Conservation (phyloP, 2,888 invertebrate genomes). For the Apodemia hepburni region DNA sequence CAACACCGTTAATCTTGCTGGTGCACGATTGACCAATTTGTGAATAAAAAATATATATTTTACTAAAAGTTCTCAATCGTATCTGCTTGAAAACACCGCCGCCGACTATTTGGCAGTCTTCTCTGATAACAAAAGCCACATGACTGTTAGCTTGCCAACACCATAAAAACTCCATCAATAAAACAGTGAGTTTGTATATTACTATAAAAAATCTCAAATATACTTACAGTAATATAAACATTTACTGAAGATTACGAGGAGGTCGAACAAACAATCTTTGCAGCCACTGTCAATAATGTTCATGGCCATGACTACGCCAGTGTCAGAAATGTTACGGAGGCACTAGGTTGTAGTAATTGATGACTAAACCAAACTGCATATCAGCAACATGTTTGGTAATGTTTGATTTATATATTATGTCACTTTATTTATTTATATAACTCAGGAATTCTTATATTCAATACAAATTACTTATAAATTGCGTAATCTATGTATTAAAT, state of each 20-base stretch:
- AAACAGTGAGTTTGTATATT: neutral
- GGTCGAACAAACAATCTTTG: neutral
- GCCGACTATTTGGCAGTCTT: no score
- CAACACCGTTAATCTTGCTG: no score
- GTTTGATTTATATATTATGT: neutral
- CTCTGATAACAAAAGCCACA: no score
- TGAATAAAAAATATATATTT: no score
- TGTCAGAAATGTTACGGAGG: slow-evolving; percentile 1
- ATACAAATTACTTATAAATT: no score
- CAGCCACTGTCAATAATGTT: slow-evolving; percentile 2
- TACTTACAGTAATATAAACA: slow-evolving; percentile 2
- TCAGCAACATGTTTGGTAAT: neutral
- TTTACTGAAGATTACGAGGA: slow-evolving; percentile 16
- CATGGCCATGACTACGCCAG: neutral
- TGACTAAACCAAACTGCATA: slow-evolving; percentile 3
- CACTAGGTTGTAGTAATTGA: neutral
- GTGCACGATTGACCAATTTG: no score
- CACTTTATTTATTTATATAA: neutral
- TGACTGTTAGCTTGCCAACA: no score
- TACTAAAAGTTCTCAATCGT: no score
- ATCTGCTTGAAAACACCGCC: no score
- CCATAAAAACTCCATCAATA: neutral
- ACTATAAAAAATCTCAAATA: slow-evolving; percentile 2
- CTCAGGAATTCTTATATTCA: neutral
- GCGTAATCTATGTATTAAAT: no score